Evolutionary conservation across 2,888 invertebrate genomes (phyloP), one percentile per base, ranked within the genome.

Genomic region (Caenorhabditis sp.): DNA sequence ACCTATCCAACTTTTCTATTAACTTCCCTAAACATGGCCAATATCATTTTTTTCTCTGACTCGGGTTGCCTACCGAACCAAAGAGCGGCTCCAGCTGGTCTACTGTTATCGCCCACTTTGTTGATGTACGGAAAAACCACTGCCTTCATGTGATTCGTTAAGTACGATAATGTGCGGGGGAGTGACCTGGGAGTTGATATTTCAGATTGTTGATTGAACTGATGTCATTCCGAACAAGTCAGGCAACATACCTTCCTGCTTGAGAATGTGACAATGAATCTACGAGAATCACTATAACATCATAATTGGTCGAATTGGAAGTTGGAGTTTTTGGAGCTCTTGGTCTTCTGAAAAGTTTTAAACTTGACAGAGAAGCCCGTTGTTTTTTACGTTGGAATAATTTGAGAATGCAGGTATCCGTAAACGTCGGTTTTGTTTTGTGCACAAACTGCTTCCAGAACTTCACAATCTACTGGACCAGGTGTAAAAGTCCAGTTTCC

Each of bases 51-150:
- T 61, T 61, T 61, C 22, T 38, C 6, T 12, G 1, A 14, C 2
- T 38, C 5, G 26, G 16, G n/a, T n/a, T 24, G 1, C 12, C 0
- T 3, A 85, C 86, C 87, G 51, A 82, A 85, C 82, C 81, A 85
- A 12, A 89, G 59, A 8, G 86, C 85, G 44, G 84, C 74, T 22
- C 86, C 89, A 84, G 89, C 89, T 19, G 89, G 89, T 35, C 85
- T 83, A 72, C 85, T 85, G 59, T 89, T 89, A 31, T 83, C 59
- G 3, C 87, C 89, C 24, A 89, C 68, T 82, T 89, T 89, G 80
- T 89, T 89, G 59, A 89, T 80, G 59, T 87, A 85, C 1, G 85
- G 85, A 49, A 89, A 88, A 14, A 72, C 49, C 12, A 88, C 80
- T 12, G 87, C 86, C 51, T 84, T 82, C 80, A 84, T 80, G 14